phyloP scores from a whole-genome alignment of 2,888 invertebrate species.

The Clepsis dumicolana region DNA sequence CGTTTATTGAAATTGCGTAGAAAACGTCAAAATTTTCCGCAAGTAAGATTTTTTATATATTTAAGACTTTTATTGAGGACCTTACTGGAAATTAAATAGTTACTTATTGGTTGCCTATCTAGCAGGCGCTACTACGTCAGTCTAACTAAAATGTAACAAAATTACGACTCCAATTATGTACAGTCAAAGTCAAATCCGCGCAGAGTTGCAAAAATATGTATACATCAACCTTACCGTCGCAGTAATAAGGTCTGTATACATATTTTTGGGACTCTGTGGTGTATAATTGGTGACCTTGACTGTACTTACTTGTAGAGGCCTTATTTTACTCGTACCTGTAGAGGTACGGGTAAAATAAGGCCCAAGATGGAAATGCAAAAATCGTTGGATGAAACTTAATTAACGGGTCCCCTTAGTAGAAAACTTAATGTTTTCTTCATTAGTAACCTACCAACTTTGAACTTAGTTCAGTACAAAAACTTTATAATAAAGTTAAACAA shows the following conservation, averaged over 20 bases:
- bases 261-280: too few species aligned
- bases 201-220: too few species aligned
- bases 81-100: slow-evolving; percentile 6
- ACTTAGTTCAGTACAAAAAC: background rate
- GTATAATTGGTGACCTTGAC: too few species aligned
- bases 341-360: background rate
- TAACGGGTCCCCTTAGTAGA: background rate
- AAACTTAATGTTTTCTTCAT: background rate
- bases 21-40: too few species aligned
- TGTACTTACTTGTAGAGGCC: too few species aligned
- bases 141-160: slow-evolving; percentile 7
- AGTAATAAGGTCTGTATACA: too few species aligned
- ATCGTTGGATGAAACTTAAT: background rate
- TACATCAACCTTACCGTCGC: too few species aligned
- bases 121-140: background rate
- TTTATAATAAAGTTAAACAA: background rate
- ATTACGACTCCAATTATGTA: background rate
- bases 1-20: too few species aligned
- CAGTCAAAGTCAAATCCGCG: too few species aligned
- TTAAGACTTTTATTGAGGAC: background rate
- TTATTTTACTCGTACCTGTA: too few species aligned
- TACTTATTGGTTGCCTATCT: background rate
- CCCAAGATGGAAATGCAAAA: background rate
- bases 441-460: background rate
- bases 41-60: background rate